Conservation (phyloP, 1,140 invertebrate species). For the Hylyphantes graminicola region DNA sequence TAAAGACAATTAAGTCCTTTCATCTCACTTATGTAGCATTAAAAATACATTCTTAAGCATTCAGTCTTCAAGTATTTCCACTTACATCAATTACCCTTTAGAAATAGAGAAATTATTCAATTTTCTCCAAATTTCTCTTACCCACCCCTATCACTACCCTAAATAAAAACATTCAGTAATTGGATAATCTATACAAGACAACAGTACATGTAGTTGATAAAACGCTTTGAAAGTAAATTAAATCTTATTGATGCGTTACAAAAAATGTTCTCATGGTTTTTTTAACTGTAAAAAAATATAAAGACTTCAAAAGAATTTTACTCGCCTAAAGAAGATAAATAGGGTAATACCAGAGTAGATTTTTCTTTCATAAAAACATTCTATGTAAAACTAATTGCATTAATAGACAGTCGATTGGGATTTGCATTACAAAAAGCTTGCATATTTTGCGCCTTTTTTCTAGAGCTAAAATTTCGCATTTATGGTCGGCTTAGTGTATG, state of each 20-base stretch:
- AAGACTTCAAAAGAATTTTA: slow-evolving; percentile 29
- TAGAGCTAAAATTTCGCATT: no score
- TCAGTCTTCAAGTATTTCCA: no score
- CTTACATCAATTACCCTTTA: no score
- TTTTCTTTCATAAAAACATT: not conserved
- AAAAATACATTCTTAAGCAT: not conserved
- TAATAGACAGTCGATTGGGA: no score
- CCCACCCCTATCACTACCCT: no score
- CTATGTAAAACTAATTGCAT: no score
- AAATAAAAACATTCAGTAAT: no score
- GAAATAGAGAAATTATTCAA: slow-evolving; percentile 16
- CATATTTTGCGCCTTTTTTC: no score
- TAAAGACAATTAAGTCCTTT: no score
- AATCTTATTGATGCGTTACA: slow-evolving; percentile 10
- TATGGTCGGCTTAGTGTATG: no score
- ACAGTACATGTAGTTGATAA: not conserved
- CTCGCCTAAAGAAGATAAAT: slow-evolving; percentile 10
- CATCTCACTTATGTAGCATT: not conserved
- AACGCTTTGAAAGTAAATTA: slow-evolving; percentile 28
- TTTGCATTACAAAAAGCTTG: no score
- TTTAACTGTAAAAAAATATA: not conserved
- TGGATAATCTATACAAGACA: slow-evolving; percentile 14
- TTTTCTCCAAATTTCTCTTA: no score
- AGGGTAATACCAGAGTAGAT: slow-evolving; percentile 9
- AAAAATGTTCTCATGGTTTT: not conserved